These are phyloP conservation scores for Hydrolagus colliei DNA, from an alignment of 2,797 vertebrate genomes.

Conservation along the genomic window DNA sequence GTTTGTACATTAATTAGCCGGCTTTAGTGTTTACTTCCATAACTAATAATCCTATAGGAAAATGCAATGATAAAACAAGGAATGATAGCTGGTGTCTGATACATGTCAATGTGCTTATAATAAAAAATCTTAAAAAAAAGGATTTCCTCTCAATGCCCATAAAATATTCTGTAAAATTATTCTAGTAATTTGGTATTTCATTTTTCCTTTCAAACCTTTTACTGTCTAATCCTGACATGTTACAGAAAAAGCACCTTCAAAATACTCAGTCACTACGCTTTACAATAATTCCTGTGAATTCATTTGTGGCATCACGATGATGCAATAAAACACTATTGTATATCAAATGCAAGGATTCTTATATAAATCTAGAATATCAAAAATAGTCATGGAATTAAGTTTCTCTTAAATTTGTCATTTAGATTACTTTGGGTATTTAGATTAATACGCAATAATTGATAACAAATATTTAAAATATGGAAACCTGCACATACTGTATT, in stretches of 20 bases:
- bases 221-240: background rate
- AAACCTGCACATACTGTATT: no score
- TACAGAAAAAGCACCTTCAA: background rate
- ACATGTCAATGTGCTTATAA: background rate
- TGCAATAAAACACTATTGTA: no score
- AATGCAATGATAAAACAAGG: background rate
- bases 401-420: background rate
- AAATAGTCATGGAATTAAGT: background rate
- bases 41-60: background rate
- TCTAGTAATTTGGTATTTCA: background rate
- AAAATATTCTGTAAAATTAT: no score
- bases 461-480: no score
- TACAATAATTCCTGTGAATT: no score
- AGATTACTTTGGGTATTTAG: no score
- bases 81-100: background rate
- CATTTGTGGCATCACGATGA: no score
- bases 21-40: conserved; percentile 17
- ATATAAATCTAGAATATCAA: background rate
- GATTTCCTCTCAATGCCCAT: no score
- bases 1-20: background rate
- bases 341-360: background rate
- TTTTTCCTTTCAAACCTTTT: background rate
- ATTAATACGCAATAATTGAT: no score
- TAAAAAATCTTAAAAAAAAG: no score
- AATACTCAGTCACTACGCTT: no score